Evolutionary conservation across 1,140 invertebrate species (phyloP), one percentile per base, ranked within the genome.

Genomic region (Pectinophora gossypiella): DNA sequence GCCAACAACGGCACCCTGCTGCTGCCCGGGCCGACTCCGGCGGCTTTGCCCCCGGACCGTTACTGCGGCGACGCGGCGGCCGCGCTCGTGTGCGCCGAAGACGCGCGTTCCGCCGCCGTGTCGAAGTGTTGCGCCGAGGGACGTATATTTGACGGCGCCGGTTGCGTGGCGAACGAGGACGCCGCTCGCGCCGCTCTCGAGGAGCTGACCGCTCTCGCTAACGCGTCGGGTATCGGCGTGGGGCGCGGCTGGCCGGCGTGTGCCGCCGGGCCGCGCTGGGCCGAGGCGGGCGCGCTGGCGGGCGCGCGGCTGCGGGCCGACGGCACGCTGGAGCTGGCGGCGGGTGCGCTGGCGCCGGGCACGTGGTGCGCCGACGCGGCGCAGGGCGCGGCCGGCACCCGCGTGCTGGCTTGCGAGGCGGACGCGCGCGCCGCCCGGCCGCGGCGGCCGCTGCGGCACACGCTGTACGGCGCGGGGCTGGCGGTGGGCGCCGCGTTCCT

Each of bases 401-500:
- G 89, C 54, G 90, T 94, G 60, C 91, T 94, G 59, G 90, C 91
- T 3, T 94, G 93, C 76, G 27, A 32, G 27, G 89, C 90, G 27
- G 85, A 89, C 53, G 87, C 88, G 54, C 27, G 27, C 27, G n/a
- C 27, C 1, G 65, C 65, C 69, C 71, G 86, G 80, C 64, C 76
- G 61, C 56, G 86, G 59, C 76, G 66, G 47, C 49, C 75, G 6
- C 56, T 65, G 51, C 72, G 69, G 27, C 72, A 70, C 57, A 53
- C 70, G 54, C 78, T 95, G 21, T 94, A 95, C 65, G 92, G 93
- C 32, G 90, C 92, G n/a, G 93, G 92, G 36, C 89, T 95, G 61
- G 90, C 94, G 47, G 90, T 95, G 51, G 94, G 93, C 51, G 93
- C 92, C 1, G 90, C 94, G 45, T 96, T 96, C 81, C 79, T 95